These are phyloP conservation scores for Gobionotothen gibberifrons DNA, from an alignment of 2,797 vertebrate genomes.

Conservation along the genomic window DNA sequence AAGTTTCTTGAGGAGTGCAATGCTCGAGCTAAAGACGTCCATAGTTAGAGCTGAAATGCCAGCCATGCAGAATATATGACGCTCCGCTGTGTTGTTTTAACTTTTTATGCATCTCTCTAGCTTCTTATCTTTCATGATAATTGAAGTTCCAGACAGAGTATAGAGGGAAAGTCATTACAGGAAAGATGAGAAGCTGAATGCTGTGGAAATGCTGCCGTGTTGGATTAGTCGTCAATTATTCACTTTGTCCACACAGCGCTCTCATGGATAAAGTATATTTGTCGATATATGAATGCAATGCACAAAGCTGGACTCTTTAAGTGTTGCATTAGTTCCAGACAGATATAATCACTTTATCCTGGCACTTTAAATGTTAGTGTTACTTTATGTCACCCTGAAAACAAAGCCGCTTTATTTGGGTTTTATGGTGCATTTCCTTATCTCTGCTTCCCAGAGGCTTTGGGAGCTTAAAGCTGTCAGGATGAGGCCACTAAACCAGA, in stretches of 20 bases:
- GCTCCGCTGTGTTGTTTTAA: constrained; percentile 22
- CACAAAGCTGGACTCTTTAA: constrained; percentile 3
- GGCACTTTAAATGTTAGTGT: constrained; percentile 50
- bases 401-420: constrained; percentile 77
- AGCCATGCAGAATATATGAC: constrained; percentile 27
- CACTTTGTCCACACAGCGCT: background rate
- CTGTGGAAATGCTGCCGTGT: constrained; percentile 24
- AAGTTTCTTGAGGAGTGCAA: background rate
- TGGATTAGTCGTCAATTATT: constrained; percentile 34
- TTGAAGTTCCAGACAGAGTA: constrained; percentile 62
- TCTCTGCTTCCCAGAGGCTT: constrained; percentile 68
- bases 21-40: background rate
- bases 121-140: constrained; percentile 67
- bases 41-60: constrained; percentile 38
- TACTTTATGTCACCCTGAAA: constrained; percentile 64
- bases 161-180: constrained; percentile 56
- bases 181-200: constrained; percentile 63
- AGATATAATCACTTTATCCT: constrained; percentile 61
- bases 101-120: constrained; percentile 35
- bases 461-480: constrained; percentile 56
- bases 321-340: constrained; percentile 44
- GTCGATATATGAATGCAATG: background rate
- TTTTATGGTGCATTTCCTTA: constrained; percentile 72
- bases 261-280: constrained; percentile 3
- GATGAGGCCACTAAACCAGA: constrained; percentile 54